Conservation (phyloP, 92 coral and sea anemone genomes). For the Heliopora coerulea region DNA sequence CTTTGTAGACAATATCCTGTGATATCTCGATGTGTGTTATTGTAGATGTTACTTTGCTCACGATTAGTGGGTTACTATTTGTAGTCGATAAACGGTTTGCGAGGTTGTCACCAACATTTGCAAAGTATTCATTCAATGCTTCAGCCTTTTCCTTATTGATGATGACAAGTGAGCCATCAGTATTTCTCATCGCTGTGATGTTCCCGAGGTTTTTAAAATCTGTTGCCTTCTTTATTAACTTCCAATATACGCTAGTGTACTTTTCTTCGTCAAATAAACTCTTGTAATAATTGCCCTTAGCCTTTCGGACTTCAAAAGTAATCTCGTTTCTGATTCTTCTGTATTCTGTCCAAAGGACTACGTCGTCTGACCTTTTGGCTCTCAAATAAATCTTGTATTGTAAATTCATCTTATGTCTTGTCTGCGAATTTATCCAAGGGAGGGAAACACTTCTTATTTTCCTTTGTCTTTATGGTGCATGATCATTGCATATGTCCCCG, state of each 20-base stretch:
- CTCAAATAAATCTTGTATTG: slow-evolving; percentile 34
- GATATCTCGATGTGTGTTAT: slow-evolving; percentile 11
- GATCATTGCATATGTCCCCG: slow-evolving; percentile 37
- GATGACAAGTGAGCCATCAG: slow-evolving; percentile 37
- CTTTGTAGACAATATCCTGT: not conserved
- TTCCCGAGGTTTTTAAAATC: not conserved
- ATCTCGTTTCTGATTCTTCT: slow-evolving; percentile 40
- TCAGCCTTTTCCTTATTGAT: slow-evolving; percentile 43
- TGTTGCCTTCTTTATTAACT: slow-evolving; percentile 36
- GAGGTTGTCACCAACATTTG: slow-evolving; percentile 46
- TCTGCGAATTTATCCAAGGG: slow-evolving; percentile 57
- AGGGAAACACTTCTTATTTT: slow-evolving; percentile 49
- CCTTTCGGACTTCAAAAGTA: slow-evolving; percentile 43
- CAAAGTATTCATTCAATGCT: slow-evolving; percentile 41
- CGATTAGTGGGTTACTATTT: not conserved
- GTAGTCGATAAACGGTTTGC: slow-evolving; percentile 13
- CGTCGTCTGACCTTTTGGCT: slow-evolving; percentile 30
- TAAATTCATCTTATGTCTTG: slow-evolving; percentile 47
- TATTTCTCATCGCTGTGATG: slow-evolving; percentile 21
- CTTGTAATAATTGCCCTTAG: slow-evolving; percentile 46
- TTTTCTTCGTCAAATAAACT: slow-evolving; percentile 35
- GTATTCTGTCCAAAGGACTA: slow-evolving; percentile 45
- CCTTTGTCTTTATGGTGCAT: slow-evolving; percentile 41
- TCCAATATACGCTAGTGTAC: slow-evolving; percentile 48
- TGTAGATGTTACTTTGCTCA: slow-evolving; percentile 15